Evolutionary conservation across 2,888 invertebrate genomes (phyloP).

Genomic region (Ferrisia virgata): DNA sequence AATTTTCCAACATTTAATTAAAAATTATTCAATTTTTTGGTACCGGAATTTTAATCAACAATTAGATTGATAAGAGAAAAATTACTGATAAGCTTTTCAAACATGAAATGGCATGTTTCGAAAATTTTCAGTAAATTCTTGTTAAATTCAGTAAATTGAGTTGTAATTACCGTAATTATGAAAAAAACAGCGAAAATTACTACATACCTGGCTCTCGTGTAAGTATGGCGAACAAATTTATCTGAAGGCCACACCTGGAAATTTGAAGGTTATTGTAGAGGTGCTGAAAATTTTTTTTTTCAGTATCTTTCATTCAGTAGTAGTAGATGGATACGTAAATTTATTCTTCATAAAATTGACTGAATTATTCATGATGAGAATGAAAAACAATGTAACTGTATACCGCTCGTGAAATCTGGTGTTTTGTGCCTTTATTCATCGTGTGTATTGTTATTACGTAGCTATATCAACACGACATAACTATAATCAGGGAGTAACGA

Average conservation of each 20-base stretch:
- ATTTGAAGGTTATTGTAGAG: conserved; percentile 9
- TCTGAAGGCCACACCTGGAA: conserved; percentile 6
- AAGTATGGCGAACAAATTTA: neutral
- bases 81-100: neutral
- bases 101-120: neutral
- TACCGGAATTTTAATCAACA: neutral
- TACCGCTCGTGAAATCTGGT: neutral
- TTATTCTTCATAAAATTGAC: neutral
- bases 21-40: too few relatives aligned
- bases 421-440: neutral
- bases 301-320: neutral
- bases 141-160: neutral
- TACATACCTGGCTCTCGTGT: neutral
- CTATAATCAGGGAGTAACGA: neutral
- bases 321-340: neutral
- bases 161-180: neutral
- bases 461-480: neutral
- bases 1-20: neutral
- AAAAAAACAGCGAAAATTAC: neutral
- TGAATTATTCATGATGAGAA: neutral
- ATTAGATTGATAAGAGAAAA: neutral
- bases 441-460: neutral
- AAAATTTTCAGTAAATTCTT: neutral
- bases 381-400: neutral
- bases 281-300: neutral